These are phyloP conservation scores for Spea multiplicata DNA, from an alignment of 2,113 vertebrate genomes.

Conservation along the genomic window DNA sequence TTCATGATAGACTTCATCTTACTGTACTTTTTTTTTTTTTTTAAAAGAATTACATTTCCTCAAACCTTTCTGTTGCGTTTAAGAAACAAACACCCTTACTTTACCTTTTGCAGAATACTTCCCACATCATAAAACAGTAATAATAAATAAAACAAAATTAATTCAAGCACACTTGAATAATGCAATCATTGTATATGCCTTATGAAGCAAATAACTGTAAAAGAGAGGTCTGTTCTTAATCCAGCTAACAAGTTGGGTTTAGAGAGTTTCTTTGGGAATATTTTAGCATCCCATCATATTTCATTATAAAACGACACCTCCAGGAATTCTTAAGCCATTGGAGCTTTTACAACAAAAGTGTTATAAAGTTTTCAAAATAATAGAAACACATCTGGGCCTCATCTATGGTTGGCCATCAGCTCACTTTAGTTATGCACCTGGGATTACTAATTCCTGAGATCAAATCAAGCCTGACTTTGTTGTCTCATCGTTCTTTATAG, in stretches of 20 bases:
- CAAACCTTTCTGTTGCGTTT: no score
- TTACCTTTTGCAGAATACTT: background rate
- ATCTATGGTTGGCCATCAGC: slow-evolving; percentile 35
- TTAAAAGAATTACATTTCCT: no score
- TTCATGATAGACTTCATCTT: no score
- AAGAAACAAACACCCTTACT: background rate
- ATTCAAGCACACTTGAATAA: slow-evolving; percentile 3
- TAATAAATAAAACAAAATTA: background rate
- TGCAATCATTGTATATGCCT: slow-evolving; percentile 42
- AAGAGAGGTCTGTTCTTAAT: slow-evolving; percentile 45
- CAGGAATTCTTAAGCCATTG: slow-evolving; percentile 33
- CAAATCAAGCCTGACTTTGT: slow-evolving; percentile 44
- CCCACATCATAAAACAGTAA: background rate
- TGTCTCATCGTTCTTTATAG: slow-evolving; percentile 39
- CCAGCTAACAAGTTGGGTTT: slow-evolving; percentile 15
- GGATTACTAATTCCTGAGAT: slow-evolving; percentile 43
- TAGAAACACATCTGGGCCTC: slow-evolving; percentile 45
- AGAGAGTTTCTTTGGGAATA: slow-evolving; percentile 16
- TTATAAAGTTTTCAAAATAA: slow-evolving; percentile 42
- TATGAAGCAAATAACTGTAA: slow-evolving; percentile 42
- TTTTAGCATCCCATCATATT: slow-evolving; percentile 40
- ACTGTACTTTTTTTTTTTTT: no score
- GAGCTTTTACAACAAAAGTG: slow-evolving; percentile 45
- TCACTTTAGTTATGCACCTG: slow-evolving; percentile 25
- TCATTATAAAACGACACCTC: slow-evolving; percentile 44